Conservation (phyloP, 1,140 invertebrate genomes). For the Melanaphis sacchari region DNA sequence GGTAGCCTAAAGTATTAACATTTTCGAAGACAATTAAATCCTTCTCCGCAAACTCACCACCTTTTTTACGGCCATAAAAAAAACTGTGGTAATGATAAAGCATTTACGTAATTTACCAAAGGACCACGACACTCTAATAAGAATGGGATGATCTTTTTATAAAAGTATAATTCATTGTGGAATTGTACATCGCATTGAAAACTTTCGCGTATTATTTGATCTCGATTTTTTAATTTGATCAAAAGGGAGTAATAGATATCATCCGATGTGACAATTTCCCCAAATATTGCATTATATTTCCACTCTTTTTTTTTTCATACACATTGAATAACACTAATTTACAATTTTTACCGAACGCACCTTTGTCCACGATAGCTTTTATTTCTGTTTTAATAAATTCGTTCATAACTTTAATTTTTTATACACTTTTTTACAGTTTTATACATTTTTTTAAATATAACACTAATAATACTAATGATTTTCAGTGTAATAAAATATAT, state of each 20-base stretch:
- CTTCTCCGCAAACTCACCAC: neutral
- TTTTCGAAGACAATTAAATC: conserved; percentile 55
- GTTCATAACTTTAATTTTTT: neutral
- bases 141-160: conserved; percentile 29
- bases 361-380: neutral
- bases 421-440: neutral
- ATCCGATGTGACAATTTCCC: neutral
- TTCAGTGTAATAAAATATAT: neutral
- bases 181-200: neutral
- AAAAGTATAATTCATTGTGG: conserved; percentile 50
- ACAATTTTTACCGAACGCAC: conserved; percentile 5
- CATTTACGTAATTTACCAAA: neutral
- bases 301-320: neutral
- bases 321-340: conserved; percentile 41
- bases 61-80: conserved; percentile 39
- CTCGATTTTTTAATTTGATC: conserved; percentile 32
- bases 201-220: neutral
- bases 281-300: conserved; percentile 38
- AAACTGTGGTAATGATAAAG: neutral
- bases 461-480: neutral
- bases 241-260: neutral
- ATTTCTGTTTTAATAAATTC: neutral
- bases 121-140: neutral
- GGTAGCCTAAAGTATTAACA: neutral
- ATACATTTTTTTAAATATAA: neutral